These are phyloP conservation scores for Andrena hattorfiana DNA, from an alignment of 2,888 invertebrate species.

Conservation along the genomic window DNA sequence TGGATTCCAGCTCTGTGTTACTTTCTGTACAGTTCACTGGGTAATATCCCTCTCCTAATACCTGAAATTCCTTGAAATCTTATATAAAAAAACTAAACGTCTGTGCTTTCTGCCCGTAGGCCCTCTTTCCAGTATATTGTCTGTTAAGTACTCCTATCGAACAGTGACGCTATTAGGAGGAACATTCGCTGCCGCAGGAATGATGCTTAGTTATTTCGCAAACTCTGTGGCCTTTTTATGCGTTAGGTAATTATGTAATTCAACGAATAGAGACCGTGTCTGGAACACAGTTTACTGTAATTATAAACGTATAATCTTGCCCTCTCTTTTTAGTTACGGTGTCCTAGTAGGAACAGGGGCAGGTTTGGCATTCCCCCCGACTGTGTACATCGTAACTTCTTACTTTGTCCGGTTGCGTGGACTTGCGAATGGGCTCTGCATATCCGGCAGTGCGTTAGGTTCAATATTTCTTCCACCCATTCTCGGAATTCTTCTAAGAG, in stretches of 20 bases:
- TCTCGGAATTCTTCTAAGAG: slow-evolving; percentile 89
- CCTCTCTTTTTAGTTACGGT: slow-evolving; percentile 88
- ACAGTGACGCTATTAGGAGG: slow-evolving; percentile 94
- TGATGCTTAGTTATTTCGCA: slow-evolving; percentile 94
- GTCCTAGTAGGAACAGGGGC: slow-evolving; percentile 93
- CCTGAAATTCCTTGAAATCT: not conserved
- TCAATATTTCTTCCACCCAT: slow-evolving; percentile 94
- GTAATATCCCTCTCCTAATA: slow-evolving; percentile 85
- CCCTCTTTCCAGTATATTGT: slow-evolving; percentile 93
- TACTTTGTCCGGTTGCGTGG: slow-evolving; percentile 93
- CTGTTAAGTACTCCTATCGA: slow-evolving; percentile 93
- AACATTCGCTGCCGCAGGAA: slow-evolving; percentile 92
- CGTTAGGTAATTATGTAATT: slow-evolving; percentile 87
- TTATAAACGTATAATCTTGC: not conserved
- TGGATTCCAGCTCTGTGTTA: slow-evolving; percentile 96
- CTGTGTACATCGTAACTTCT: slow-evolving; percentile 95
- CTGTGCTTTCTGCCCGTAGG: slow-evolving; percentile 86
- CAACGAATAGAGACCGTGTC: not conserved
- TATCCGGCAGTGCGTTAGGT: slow-evolving; percentile 95
- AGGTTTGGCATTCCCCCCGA: slow-evolving; percentile 94
- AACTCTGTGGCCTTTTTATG: slow-evolving; percentile 92
- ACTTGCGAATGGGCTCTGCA: slow-evolving; percentile 94
- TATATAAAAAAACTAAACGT: not conserved
- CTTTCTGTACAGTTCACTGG: slow-evolving; percentile 94
- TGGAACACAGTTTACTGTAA: not conserved